A percentile compares a stretch with the other conserved stretches of the same genome.
Evolutionary conservation across 2,888 invertebrate genomes (phyloP).

Genomic region (Graphium colonna): DNA sequence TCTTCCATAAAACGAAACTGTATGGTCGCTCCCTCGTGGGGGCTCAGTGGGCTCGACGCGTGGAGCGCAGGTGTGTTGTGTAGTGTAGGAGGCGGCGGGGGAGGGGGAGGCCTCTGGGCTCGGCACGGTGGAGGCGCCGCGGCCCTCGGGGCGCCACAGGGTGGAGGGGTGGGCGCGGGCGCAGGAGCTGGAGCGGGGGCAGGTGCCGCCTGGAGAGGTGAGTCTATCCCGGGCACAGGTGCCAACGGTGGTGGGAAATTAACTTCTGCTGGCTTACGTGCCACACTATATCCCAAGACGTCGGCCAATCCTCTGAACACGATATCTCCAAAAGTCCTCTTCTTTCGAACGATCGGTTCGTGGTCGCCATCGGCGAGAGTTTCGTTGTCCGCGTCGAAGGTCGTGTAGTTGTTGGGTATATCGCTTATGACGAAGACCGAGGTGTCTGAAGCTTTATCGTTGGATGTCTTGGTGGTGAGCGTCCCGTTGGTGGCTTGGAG

Average conservation of each 20-base stretch:
- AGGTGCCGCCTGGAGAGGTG: conserved; percentile 51
- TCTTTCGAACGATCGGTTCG: conserved; percentile 66
- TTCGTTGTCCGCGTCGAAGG: conserved; percentile 35
- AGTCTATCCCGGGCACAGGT: conserved; percentile 64
- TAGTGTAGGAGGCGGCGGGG: conserved; percentile 34
- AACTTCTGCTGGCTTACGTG: conserved; percentile 55
- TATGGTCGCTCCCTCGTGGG: conserved; percentile 39
- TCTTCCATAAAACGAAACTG: no score
- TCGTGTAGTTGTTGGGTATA: conserved; percentile 28
- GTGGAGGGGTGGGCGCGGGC: conserved; percentile 30
- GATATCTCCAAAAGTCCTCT: conserved; percentile 72
- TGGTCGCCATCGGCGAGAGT: conserved; percentile 49
- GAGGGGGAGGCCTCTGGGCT: conserved; percentile 28
- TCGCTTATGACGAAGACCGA: conserved; percentile 7
- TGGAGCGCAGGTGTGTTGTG: conserved; percentile 37
- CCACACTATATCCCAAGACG: conserved; percentile 67
- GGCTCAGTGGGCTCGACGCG: conserved; percentile 34
- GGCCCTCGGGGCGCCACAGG: conserved; percentile 35
- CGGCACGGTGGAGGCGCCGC: conserved; percentile 33
- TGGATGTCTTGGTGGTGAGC: conserved; percentile 36
- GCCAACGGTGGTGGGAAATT: conserved; percentile 68
- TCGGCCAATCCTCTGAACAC: conserved; percentile 75
- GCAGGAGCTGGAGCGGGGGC: conserved; percentile 39
- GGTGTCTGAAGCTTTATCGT: conserved; percentile 34
- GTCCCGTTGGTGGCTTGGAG: conserved; percentile 29